phyloP scores from a whole-genome alignment of 2,797 vertebrate species.

The Protosalanx chinensis region DNA sequence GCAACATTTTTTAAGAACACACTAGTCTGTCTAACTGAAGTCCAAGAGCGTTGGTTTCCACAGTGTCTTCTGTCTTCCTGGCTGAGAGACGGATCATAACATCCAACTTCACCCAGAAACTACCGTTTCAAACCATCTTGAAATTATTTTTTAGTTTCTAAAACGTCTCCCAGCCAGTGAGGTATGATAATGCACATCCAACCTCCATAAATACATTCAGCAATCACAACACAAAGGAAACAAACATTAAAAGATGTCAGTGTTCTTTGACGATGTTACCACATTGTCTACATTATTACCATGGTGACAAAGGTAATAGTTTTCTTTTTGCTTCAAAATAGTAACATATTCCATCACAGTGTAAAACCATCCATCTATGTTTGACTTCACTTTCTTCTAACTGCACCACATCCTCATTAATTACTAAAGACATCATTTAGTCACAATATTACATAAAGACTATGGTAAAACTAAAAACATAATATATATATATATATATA shows the following conservation, averaged over 20 bases:
- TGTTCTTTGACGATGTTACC: slow-evolving; percentile 55
- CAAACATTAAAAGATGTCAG: slow-evolving; percentile 39
- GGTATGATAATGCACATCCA: slow-evolving; percentile 35
- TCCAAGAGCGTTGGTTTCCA: background rate
- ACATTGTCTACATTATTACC: slow-evolving; percentile 53
- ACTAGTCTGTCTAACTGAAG: background rate
- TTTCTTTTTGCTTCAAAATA: slow-evolving; percentile 66
- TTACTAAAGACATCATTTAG: slow-evolving; percentile 59
- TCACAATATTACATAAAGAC: slow-evolving; percentile 48
- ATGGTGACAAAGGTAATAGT: slow-evolving; percentile 41
- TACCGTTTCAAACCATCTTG: no score
- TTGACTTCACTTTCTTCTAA: background rate
- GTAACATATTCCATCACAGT: slow-evolving; percentile 61
- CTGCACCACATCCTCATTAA: slow-evolving; percentile 31
- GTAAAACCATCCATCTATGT: slow-evolving; percentile 30
- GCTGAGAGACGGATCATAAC: background rate
- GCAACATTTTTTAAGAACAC: background rate
- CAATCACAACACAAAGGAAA: slow-evolving; percentile 40
- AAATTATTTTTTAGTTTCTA: slow-evolving; percentile 30
- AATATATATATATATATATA: slow-evolving; percentile 18
- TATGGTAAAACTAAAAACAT: slow-evolving; percentile 48
- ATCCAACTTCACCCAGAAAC: no score
- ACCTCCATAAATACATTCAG: slow-evolving; percentile 66
- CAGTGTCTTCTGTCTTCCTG: background rate
- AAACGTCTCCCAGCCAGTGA: slow-evolving; percentile 33